These are phyloP conservation scores for Drosophila funebris DNA, from an alignment of 1,140 invertebrate genomes.

Conservation along the genomic window DNA sequence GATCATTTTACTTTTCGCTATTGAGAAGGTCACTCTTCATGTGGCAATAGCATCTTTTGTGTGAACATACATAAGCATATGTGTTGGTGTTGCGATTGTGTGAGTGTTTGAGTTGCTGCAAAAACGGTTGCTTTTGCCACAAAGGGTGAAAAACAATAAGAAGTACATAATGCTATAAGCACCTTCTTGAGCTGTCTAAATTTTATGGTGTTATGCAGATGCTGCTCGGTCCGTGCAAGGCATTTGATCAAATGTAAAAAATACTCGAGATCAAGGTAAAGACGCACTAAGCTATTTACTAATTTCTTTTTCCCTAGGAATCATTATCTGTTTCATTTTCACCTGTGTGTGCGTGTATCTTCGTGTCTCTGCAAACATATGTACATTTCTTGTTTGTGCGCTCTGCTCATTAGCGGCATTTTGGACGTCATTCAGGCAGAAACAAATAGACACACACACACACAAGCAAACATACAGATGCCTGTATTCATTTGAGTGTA, in stretches of 20 bases:
- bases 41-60: background rate
- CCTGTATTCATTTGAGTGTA: background rate
- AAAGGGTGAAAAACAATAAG: slow-evolving; percentile 58
- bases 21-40: background rate
- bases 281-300: slow-evolving; percentile 4
- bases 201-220: slow-evolving; percentile 12
- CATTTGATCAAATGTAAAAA: slow-evolving; percentile 7
- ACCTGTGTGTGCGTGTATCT: slow-evolving; percentile 30
- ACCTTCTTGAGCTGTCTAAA: slow-evolving; percentile 3
- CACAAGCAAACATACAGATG: background rate
- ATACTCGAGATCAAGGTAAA: slow-evolving; percentile 24
- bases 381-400: slow-evolving; percentile 31
- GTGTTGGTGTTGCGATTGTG: background rate
- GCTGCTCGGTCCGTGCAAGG: background rate
- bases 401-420: slow-evolving; percentile 69
- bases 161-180: background rate
- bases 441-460: slow-evolving; percentile 9
- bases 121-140: slow-evolving; percentile 33
- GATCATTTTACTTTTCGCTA: background rate
- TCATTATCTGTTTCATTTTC: slow-evolving; percentile 12
- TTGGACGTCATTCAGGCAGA: slow-evolving; percentile 55
- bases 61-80: background rate
- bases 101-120: slow-evolving; percentile 28
- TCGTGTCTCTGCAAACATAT: slow-evolving; percentile 8
- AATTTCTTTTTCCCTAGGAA: slow-evolving; percentile 24